Conservation (phyloP, 2,888 invertebrate genomes). For the Lomographa bimaculata region DNA sequence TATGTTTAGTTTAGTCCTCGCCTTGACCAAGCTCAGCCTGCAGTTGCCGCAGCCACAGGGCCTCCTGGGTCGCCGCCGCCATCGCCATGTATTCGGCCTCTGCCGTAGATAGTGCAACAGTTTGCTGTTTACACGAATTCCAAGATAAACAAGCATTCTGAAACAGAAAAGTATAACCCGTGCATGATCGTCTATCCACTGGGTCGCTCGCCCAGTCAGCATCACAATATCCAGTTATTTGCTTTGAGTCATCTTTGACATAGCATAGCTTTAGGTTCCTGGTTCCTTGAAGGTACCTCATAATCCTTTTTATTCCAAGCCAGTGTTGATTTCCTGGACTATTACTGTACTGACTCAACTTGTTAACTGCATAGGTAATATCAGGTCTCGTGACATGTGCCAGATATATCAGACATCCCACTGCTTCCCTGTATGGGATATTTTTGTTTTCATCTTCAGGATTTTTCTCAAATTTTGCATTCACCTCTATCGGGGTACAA, state of each 20-base stretch:
- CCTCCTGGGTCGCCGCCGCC: not conserved
- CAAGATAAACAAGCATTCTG: not conserved
- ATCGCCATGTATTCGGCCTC: not conserved
- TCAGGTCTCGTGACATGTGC: conserved; percentile 35
- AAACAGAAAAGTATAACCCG: not conserved
- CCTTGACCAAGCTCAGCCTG: conserved; percentile 20
- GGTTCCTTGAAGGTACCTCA: conserved; percentile 36
- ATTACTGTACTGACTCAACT: conserved; percentile 29
- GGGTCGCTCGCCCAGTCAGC: not conserved
- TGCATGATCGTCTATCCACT: not conserved
- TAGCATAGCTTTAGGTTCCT: not conserved
- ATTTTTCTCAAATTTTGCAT: conserved; percentile 20
- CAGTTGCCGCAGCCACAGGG: not conserved
- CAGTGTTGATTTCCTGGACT: conserved; percentile 30
- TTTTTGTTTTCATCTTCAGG: not conserved
- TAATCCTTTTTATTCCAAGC: conserved; percentile 30
- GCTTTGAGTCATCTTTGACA: not conserved
- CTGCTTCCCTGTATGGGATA: not conserved
- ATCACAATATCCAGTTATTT: not conserved
- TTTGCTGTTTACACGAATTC: not conserved
- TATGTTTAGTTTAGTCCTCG: conserved; percentile 27
- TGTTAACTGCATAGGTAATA: conserved; percentile 33
- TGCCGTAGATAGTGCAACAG: too few species aligned
- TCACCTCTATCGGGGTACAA: conserved; percentile 31
- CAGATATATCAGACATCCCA: conserved; percentile 31